Conservation (phyloP, 2,888 invertebrate species). For the Apantesis nais region DNA sequence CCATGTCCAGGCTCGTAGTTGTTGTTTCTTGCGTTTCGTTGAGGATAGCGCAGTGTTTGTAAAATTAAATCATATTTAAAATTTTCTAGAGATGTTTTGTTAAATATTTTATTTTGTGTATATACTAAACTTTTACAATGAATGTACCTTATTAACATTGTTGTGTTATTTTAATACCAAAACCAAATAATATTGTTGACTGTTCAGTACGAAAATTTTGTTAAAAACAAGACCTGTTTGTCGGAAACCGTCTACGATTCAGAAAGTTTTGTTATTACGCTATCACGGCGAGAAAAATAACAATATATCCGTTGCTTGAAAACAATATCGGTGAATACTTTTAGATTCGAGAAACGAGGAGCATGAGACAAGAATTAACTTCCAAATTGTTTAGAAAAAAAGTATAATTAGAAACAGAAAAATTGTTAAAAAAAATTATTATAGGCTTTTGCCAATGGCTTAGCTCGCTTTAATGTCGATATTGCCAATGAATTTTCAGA, state of each 20-base stretch:
- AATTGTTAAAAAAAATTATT: background rate
- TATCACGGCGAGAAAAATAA: slow-evolving; percentile 24
- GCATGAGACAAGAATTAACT: slow-evolving; percentile 38
- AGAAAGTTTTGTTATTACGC: slow-evolving; percentile 32
- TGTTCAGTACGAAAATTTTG: slow-evolving; percentile 14
- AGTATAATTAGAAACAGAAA: slow-evolving; percentile 2
- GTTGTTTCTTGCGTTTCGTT: background rate
- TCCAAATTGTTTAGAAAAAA: slow-evolving; percentile 25
- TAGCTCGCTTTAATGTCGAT: background rate
- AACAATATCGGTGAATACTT: slow-evolving; percentile 34
- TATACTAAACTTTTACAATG: background rate
- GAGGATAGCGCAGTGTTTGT: too few species aligned
- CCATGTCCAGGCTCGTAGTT: background rate
- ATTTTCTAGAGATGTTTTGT: background rate
- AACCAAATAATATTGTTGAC: slow-evolving; percentile 11
- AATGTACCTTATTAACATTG: background rate
- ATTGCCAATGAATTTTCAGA: background rate
- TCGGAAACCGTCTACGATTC: slow-evolving; percentile 17
- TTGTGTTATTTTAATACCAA: background rate
- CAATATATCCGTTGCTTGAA: slow-evolving; percentile 29
- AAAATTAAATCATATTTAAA: background rate
- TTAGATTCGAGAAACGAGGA: slow-evolving; percentile 24
- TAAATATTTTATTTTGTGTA: background rate
- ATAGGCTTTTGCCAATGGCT: background rate
- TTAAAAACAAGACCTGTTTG: slow-evolving; percentile 21